A percentile compares a stretch with the other conserved stretches of the same genome.
These are phyloP conservation scores for Eutrigla gurnardus DNA, from an alignment of 2,797 vertebrate genomes.

Conservation along the genomic window DNA sequence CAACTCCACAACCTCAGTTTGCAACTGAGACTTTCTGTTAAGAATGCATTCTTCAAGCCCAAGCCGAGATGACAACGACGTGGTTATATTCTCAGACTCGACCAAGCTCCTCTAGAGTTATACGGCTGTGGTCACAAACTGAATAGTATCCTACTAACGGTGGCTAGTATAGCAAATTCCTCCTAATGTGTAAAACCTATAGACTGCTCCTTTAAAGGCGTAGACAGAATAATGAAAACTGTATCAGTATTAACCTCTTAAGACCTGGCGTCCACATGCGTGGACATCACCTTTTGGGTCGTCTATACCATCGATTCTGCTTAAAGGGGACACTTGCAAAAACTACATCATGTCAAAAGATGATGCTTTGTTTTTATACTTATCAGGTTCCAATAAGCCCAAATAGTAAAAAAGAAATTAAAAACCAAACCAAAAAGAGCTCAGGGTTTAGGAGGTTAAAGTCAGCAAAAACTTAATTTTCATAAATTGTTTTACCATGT, in stretches of 20 bases:
- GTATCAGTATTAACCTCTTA: not conserved
- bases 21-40: not conserved
- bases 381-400: too few species aligned
- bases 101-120: not conserved
- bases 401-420: too few species aligned
- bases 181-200: not conserved
- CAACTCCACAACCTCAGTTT: not conserved
- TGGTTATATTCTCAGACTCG: not conserved
- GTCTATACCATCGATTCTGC: too few species aligned
- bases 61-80: not conserved
- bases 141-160: not conserved
- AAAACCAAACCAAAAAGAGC: too few species aligned
- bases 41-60: not conserved
- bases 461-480: not conserved
- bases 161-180: not conserved
- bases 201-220: not conserved
- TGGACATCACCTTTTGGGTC: too few species aligned
- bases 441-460: not conserved
- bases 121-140: not conserved
- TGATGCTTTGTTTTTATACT: too few species aligned
- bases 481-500: not conserved
- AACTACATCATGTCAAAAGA: too few species aligned
- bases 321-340: too few species aligned
- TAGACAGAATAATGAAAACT: not conserved
- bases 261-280: too few species aligned